These are phyloP conservation scores for Pampus argenteus DNA, from an alignment of 2,797 vertebrate genomes.

Conservation along the genomic window DNA sequence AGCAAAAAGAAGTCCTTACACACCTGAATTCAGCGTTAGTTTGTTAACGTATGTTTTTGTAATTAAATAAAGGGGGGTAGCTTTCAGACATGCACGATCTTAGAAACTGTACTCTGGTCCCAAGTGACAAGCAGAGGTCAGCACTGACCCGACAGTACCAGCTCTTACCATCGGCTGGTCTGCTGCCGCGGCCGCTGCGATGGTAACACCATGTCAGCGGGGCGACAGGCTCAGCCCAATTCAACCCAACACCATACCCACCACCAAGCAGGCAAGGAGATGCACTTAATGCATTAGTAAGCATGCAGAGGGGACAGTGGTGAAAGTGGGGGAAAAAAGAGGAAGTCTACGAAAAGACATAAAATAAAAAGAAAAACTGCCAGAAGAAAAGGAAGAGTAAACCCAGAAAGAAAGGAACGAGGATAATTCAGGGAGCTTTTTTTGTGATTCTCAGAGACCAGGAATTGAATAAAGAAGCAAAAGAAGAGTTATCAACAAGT, in stretches of 20 bases:
- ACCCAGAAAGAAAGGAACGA: slow-evolving; percentile 11
- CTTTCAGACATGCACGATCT: slow-evolving; percentile 38
- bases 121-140: slow-evolving; percentile 89
- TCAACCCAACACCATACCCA: slow-evolving; percentile 80
- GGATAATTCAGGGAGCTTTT: slow-evolving; percentile 12
- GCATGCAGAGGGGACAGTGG: slow-evolving; percentile 70
- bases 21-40: not conserved
- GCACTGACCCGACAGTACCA: slow-evolving; percentile 92
- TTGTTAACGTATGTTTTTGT: slow-evolving; percentile 7
- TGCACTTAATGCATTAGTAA: slow-evolving; percentile 69
- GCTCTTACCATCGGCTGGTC: slow-evolving; percentile 84
- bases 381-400: slow-evolving; percentile 15
- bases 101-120: slow-evolving; percentile 32
- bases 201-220: slow-evolving; percentile 75
- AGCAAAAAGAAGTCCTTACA: not conserved
- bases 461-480: slow-evolving; percentile 6
- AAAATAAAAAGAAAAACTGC: slow-evolving; percentile 32
- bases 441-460: slow-evolving; percentile 12
- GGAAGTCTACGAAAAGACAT: slow-evolving; percentile 10
- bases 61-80: not conserved
- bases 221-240: slow-evolving; percentile 71
- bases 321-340: too few species aligned
- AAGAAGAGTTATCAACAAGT: not conserved
- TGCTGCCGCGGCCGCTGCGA: slow-evolving; percentile 62
- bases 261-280: slow-evolving; percentile 73